Percentiles rank a stretch among this genome's conserved stretches.
Evolutionary conservation across 2,797 vertebrate species (phyloP).

Genomic region (Catharus ustulatus): DNA sequence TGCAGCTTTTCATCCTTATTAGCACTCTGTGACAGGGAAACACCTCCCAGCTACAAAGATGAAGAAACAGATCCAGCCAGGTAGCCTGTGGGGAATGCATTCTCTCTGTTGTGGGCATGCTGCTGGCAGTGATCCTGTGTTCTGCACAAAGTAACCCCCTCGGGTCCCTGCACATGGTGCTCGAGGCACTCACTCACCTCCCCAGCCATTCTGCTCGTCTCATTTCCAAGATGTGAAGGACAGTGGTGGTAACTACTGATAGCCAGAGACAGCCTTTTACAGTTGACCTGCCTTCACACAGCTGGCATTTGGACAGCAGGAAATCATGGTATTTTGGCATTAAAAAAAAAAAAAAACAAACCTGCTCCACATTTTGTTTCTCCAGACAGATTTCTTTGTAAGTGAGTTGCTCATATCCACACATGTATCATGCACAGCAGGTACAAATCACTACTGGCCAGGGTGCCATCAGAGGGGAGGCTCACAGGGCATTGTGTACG

Average conservation of each 20-base stretch:
- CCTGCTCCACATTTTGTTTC: background rate
- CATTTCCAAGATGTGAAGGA: background rate
- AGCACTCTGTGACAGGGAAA: background rate
- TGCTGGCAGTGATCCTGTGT: fast-evolving
- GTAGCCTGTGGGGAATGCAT: background rate
- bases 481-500: background rate
- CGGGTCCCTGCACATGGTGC: background rate
- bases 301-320: background rate
- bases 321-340: background rate
- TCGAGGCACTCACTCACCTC: background rate
- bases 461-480: background rate
- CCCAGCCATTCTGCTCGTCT: background rate
- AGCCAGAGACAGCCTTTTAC: background rate
- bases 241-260: background rate
- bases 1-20: background rate
- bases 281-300: background rate
- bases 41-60: background rate
- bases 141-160: background rate
- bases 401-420: background rate
- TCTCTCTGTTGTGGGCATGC: background rate
- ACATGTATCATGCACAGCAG: background rate
- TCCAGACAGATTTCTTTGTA: background rate
- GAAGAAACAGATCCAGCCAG: background rate
- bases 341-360: background rate
- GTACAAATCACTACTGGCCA: background rate